phyloP scores from a whole-genome alignment of 2,113 vertebrate species.

The Sinocyclocheilus anshuiensis region DNA sequence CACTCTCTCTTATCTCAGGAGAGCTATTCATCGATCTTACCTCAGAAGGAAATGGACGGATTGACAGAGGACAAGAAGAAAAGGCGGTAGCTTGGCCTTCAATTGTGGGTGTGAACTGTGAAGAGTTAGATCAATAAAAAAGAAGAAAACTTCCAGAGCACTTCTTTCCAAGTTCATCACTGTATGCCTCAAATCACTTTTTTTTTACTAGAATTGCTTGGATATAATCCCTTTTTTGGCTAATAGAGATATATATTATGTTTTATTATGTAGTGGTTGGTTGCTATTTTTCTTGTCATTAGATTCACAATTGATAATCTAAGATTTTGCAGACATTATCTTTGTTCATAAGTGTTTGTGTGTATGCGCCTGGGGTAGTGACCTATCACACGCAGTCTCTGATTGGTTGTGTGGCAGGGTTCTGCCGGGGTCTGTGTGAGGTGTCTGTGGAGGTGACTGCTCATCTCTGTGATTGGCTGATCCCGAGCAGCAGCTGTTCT shows the following conservation, averaged over 20 bases:
- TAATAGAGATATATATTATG: background rate
- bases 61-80: conserved; percentile 23
- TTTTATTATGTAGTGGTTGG: background rate
- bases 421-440: conserved; percentile 21
- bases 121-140: conserved; percentile 27
- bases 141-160: background rate
- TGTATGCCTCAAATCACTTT: background rate
- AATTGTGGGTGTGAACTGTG: background rate
- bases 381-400: conserved; percentile 6
- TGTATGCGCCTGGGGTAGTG: conserved; percentile 8
- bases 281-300: background rate
- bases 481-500: conserved; percentile 49
- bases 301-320: background rate
- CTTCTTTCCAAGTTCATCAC: background rate
- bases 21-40: conserved; percentile 7
- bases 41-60: background rate
- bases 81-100: background rate
- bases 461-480: conserved; percentile 34
- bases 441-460: conserved; percentile 45
- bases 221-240: background rate
- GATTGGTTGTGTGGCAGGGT: conserved; percentile 41
- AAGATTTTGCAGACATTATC: background rate
- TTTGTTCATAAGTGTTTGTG: background rate
- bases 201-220: background rate
- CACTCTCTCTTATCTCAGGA: background rate